Base-by-base conservation (phyloP, 35 echinoderm and acorn worm genomes). In the Apostichopus parvimensis region DNA sequence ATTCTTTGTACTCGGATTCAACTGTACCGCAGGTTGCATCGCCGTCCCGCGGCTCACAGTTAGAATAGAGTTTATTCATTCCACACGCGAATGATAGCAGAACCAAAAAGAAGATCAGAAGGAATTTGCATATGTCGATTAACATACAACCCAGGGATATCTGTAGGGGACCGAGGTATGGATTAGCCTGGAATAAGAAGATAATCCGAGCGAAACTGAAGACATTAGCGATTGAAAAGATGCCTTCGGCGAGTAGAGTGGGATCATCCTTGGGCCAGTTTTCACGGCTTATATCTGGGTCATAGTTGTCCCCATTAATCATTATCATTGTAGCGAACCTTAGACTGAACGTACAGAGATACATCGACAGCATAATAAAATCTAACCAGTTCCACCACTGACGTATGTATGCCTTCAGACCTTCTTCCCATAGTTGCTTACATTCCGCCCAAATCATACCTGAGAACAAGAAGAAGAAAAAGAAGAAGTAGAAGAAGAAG, bases 331-430 rank as follows among this genome's bases (percentile, higher is more conserved):
- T 92, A 8, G 87, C 89, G 5, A 95, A 61, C 13, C 97, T 80
- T 54, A 99, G 90, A 34, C 87, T 92, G 72, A 96, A 93, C 6
- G 97, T 96, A 24, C 90, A 90, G 6, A 99, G 92, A 57, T 99
- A 99, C 6, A 99, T 77, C 3, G 97, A 96, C 4, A 99, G 64
- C 95, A 96, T 96, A 68, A 96, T 96, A 56, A 99, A 96, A 65
- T 99, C 95, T 11, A 99, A 60, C 97, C 97, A 99, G 78, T 99
- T 99, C 97, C 97, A 99, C 97, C 97, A 99, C 52, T 99, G 97
- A 52, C 97, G 91, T 25, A 96, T 99, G 91, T 99, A 99, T 0
- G 95, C 97, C 75, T 95, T 96, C 25, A 99, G 77, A 21, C 97
- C 97, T 80, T 99, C 97, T 54, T 99, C 97, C 97, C 97, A 99